A percentile compares a stretch with the other conserved stretches of the same genome.
Conservation (phyloP, 1,140 invertebrate genomes). For the Pseudomyrmex dendroicus region DNA sequence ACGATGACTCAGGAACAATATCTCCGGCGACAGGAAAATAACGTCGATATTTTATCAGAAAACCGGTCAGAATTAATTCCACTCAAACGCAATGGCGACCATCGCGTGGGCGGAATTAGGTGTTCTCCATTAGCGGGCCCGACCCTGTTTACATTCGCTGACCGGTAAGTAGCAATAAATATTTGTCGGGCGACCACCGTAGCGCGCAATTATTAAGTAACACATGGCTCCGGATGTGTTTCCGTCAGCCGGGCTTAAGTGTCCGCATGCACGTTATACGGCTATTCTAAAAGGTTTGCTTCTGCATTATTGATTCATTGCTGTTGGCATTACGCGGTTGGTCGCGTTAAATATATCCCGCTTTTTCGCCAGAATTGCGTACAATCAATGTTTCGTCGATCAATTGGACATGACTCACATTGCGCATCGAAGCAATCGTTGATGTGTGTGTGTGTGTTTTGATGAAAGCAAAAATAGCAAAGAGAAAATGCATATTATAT, state of each 20-base stretch:
- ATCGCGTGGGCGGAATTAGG: constrained; percentile 59
- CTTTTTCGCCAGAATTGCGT: not conserved
- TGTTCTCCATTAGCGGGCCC: constrained; percentile 61
- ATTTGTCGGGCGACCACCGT: constrained; percentile 56
- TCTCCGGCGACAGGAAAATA: not conserved
- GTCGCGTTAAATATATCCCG: not conserved
- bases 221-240: constrained; percentile 70
- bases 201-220: constrained; percentile 76
- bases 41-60: constrained; percentile 3
- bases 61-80: constrained; percentile 48
- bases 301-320: constrained; percentile 67
- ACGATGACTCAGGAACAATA: not conserved
- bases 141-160: constrained; percentile 64
- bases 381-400: not conserved
- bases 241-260: constrained; percentile 70
- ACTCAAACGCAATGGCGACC: not conserved
- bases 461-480: too few species aligned
- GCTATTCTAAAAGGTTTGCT: constrained; percentile 51
- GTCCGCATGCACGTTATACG: constrained; percentile 72
- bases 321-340: constrained; percentile 13
- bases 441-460: too few species aligned
- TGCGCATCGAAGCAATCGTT: too few species aligned
- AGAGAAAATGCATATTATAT: too few species aligned
- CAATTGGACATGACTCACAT: constrained; percentile 15
- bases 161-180: constrained; percentile 68